Percentiles rank a stretch among this genome's conserved stretches.
Evolutionary conservation across 2,797 vertebrate species (phyloP).

Genomic region (Euthynnus affinis): DNA sequence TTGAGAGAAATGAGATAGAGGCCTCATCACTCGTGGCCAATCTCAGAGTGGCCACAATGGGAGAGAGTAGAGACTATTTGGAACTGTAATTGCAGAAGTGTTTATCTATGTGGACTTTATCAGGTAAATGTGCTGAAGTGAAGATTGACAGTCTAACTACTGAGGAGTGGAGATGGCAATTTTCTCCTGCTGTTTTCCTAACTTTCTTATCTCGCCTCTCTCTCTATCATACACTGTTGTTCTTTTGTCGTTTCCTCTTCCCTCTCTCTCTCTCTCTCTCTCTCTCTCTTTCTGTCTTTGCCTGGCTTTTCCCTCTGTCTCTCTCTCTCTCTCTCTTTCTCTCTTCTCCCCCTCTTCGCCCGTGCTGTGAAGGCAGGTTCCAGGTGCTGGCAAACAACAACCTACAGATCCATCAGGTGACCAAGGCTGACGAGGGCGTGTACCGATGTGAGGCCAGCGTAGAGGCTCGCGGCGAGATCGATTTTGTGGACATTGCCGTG

Average conservation of each 20-base stretch:
- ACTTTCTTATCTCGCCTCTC: constrained; percentile 61
- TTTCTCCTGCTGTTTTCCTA: constrained; percentile 58
- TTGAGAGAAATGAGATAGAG: constrained; percentile 66
- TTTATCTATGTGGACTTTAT: constrained; percentile 77
- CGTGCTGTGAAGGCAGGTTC: constrained; percentile 88
- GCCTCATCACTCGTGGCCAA: constrained; percentile 53
- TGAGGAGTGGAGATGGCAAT: constrained; percentile 59
- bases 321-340: not conserved
- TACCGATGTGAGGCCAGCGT: constrained; percentile 98
- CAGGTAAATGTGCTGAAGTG: constrained; percentile 63
- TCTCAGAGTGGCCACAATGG: constrained; percentile 54
- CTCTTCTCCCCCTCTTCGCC: constrained; percentile 52
- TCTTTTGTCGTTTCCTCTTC: constrained; percentile 24
- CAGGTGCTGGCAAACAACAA: constrained; percentile 94
- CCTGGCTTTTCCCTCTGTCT: not conserved
- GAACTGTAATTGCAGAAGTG: constrained; percentile 67
- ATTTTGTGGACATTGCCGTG: constrained; percentile 95
- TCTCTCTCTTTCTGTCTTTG: not conserved
- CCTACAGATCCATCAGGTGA: constrained; percentile 95
- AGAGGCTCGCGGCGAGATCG: constrained; percentile 97
- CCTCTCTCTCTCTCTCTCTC: not conserved
- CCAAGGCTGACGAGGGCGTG: constrained; percentile 96
- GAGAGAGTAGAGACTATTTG: constrained; percentile 20
- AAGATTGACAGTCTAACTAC: constrained; percentile 64
- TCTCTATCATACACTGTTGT: constrained; percentile 51